phyloP scores from a whole-genome alignment of 2,113 vertebrate genomes.

The Chelonoidis abingdonii region DNA sequence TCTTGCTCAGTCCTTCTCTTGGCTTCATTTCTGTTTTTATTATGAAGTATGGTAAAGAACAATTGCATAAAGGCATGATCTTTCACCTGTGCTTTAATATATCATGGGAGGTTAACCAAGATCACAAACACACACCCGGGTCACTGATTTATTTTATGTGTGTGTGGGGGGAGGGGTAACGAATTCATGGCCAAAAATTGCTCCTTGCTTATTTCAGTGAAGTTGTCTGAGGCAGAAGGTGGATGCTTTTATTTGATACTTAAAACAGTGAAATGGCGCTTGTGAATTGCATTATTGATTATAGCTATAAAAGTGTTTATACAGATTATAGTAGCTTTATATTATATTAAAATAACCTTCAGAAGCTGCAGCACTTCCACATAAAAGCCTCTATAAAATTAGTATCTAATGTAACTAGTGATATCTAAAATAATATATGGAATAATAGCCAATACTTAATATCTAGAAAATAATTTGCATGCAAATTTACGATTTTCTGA shows the following conservation, averaged over 20 bases:
- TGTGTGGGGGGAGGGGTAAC: too few species aligned
- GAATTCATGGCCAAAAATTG: too few species aligned
- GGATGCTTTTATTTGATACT: background rate
- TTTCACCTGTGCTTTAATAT: too few species aligned
- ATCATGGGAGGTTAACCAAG: too few species aligned
- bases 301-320: background rate
- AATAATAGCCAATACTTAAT: background rate
- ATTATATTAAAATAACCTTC: background rate
- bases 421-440: background rate
- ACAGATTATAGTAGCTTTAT: background rate
- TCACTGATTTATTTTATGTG: too few species aligned
- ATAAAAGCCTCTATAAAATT: background rate
- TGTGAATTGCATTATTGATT: background rate
- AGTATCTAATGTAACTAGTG: background rate
- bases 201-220: background rate
- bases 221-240: background rate
- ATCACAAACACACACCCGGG: too few species aligned
- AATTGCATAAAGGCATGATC: too few species aligned
- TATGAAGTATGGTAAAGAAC: too few species aligned
- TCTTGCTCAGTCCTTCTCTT: too few species aligned
- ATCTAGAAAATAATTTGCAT: too few species aligned
- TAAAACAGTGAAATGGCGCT: background rate
- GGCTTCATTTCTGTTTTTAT: too few species aligned
- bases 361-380: background rate
- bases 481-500: background rate